These are phyloP conservation scores for Hydropsyche tenuis DNA, from an alignment of 1,140 invertebrate genomes.

Conservation along the genomic window DNA sequence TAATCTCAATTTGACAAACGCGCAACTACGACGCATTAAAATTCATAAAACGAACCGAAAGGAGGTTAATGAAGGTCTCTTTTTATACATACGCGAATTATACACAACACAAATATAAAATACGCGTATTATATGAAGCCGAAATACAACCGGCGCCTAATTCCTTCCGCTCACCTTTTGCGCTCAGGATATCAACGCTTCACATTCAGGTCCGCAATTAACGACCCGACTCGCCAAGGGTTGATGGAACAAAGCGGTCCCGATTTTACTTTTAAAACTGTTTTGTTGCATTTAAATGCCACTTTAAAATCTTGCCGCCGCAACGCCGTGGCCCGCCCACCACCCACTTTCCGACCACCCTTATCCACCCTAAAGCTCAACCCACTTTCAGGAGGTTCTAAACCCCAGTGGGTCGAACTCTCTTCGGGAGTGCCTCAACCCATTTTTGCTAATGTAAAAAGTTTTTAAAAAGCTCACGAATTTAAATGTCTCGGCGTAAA, in stretches of 20 bases:
- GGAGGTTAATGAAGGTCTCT: constrained; percentile 1
- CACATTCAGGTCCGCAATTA: constrained; percentile 28
- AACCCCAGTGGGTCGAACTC: not conserved
- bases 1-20: too few species aligned
- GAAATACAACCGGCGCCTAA: not conserved
- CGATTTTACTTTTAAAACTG: constrained; percentile 41
- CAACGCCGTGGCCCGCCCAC: not conserved
- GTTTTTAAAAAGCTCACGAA: constrained; percentile 39
- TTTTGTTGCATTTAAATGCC: constrained; percentile 42
- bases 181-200: constrained; percentile 1
- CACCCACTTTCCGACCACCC: too few species aligned
- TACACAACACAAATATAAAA: constrained; percentile 7
- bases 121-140: not conserved
- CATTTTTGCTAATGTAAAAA: constrained; percentile 39
- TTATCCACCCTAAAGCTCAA: not conserved
- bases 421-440: too few species aligned
- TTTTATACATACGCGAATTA: not conserved
- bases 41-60: not conserved
- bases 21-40: not conserved
- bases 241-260: constrained; percentile 33
- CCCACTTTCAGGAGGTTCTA: not conserved
- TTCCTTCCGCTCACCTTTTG: constrained; percentile 30
- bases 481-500: constrained; percentile 28
- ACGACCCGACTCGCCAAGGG: constrained; percentile 12
- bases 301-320: constrained; percentile 34